Evolutionary conservation across 2,113 vertebrate genomes (phyloP).

Genomic region (Indicator indicator): DNA sequence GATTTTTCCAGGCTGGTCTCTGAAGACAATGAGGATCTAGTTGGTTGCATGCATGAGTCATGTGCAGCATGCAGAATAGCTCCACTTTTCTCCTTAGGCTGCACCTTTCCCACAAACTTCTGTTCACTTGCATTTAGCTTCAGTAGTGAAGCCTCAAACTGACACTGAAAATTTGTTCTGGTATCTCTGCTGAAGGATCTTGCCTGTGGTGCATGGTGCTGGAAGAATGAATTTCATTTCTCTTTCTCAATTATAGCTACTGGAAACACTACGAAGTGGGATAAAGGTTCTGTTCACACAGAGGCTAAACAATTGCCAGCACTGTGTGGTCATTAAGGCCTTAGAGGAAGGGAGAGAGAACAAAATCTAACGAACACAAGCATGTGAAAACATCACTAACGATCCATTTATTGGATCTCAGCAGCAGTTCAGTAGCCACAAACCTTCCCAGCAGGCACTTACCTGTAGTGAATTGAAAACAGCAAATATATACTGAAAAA

Average conservation of each 20-base stretch:
- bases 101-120: neutral
- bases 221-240: neutral
- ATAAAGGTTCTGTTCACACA: neutral
- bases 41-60: neutral
- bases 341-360: neutral
- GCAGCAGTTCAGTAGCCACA: neutral
- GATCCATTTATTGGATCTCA: neutral
- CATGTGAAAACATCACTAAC: neutral
- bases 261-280: neutral
- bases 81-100: neutral
- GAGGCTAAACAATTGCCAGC: neutral
- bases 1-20: neutral
- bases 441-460: neutral
- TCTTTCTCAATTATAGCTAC: neutral
- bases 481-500: conserved; percentile 96
- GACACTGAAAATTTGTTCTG: neutral
- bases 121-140: neutral
- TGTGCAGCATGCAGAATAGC: neutral
- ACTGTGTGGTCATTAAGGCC: neutral
- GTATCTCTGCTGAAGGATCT: neutral
- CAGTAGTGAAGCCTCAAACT: neutral
- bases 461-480: conserved; percentile 95
- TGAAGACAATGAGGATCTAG: no score
- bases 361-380: neutral
- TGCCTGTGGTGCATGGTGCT: neutral